Percentiles rank a stretch among this genome's conserved stretches.
These are phyloP conservation scores for Rhabdophis nuchalis DNA, from an alignment of 2,797 vertebrate species.

Conservation along the genomic window DNA sequence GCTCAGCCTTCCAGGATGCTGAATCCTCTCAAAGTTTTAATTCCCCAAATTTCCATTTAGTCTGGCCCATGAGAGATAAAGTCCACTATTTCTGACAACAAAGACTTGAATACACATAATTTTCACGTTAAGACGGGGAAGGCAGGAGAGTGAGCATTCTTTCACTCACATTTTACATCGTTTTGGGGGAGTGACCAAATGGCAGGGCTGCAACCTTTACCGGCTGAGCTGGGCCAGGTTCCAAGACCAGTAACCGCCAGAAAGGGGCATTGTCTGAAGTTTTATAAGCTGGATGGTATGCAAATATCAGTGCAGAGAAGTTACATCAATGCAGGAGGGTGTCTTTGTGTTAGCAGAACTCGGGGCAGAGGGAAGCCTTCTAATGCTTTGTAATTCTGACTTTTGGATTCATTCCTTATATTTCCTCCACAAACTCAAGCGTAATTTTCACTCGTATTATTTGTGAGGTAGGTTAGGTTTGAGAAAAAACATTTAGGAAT, in stretches of 20 bases:
- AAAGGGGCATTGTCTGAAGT: neutral
- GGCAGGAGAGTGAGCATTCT: neutral
- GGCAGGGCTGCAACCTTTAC: neutral
- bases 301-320: neutral
- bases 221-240: neutral
- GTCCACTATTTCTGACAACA: neutral
- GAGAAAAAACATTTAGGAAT: neutral
- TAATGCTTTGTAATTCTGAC: neutral
- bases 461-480: neutral
- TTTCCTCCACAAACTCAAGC: neutral
- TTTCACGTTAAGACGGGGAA: neutral
- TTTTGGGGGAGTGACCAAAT: neutral
- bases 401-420: neutral
- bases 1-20: neutral
- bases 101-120: neutral
- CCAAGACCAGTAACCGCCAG: neutral
- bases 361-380: neutral
- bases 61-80: neutral
- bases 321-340: neutral
- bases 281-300: neutral
- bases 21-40: neutral
- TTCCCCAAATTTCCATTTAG: neutral
- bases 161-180: neutral
- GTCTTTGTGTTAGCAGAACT: neutral
- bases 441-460: neutral